Evolutionary conservation across 2,113 vertebrate species (phyloP).

Genomic region (Chinchilla lanigera): DNA sequence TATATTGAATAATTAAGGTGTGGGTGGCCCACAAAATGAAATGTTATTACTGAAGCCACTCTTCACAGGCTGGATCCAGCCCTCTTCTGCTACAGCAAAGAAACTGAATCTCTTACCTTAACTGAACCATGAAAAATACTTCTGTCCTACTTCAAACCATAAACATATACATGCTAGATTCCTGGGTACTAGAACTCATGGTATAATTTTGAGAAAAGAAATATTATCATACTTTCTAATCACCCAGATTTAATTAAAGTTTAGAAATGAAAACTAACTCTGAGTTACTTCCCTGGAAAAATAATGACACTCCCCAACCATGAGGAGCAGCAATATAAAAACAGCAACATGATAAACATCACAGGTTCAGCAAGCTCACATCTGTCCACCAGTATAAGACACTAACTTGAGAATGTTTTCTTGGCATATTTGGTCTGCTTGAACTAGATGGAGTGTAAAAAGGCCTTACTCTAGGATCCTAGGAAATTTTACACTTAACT

Average conservation of each 20-base stretch:
- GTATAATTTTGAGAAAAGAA: conserved; percentile 35
- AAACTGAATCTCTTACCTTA: conserved; percentile 68
- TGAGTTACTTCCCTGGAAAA: conserved; percentile 35
- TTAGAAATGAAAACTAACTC: conserved; percentile 20
- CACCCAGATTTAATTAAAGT: conserved; percentile 24
- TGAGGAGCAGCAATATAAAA: conserved; percentile 37
- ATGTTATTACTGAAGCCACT: conserved; percentile 39
- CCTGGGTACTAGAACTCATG: background rate
- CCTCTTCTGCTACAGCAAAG: conserved; percentile 72
- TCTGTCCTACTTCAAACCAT: conserved; percentile 70
- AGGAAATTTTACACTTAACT: conserved; percentile 78
- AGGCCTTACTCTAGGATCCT: conserved; percentile 76
- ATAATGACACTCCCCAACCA: background rate
- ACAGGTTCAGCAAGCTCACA: conserved; percentile 65
- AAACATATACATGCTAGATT: conserved; percentile 49
- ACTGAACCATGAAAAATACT: conserved; percentile 74
- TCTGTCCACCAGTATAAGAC: conserved; percentile 46
- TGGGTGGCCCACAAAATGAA: conserved; percentile 48
- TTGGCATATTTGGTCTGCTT: conserved; percentile 78
- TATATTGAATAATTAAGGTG: background rate
- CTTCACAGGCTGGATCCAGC: conserved; percentile 62
- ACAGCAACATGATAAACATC: background rate
- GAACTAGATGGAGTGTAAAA: conserved; percentile 80
- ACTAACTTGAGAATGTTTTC: conserved; percentile 75
- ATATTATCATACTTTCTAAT: conserved; percentile 16